Conservation (phyloP, 2,113 vertebrate species). For the Varanus komodoensis region DNA sequence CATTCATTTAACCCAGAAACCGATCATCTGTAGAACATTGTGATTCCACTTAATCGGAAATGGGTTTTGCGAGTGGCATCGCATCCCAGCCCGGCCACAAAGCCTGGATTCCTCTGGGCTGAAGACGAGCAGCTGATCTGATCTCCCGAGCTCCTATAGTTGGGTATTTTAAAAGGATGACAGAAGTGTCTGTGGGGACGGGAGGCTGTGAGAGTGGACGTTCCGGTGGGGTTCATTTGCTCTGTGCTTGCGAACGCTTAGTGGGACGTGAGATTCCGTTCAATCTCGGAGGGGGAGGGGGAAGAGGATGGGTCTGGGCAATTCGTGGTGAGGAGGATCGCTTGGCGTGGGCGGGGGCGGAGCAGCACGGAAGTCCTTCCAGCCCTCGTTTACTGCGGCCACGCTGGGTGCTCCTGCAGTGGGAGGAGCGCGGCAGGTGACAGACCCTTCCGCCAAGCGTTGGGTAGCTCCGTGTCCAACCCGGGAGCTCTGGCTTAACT, state of each 20-base stretch:
- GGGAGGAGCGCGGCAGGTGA: too few relatives aligned
- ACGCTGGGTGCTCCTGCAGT: too few relatives aligned
- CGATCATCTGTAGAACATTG: neutral
- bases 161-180: neutral
- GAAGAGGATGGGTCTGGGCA: neutral
- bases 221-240: neutral
- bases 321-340: too few relatives aligned
- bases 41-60: constrained; percentile 2
- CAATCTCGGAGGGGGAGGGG: neutral
- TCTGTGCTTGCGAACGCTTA: constrained; percentile 12
- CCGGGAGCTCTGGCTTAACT: too few relatives aligned
- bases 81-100: neutral
- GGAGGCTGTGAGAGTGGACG: neutral
- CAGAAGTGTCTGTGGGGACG: neutral
- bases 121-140: neutral
- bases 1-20: constrained; percentile 34
- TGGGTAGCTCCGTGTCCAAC: too few relatives aligned
- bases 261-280: constrained; percentile 25
- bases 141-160: neutral
- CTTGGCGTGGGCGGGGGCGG: too few relatives aligned
- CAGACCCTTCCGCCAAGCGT: too few relatives aligned
- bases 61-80: constrained; percentile 19
- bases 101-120: neutral
- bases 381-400: too few relatives aligned
- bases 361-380: too few relatives aligned